Percentiles rank a stretch among this genome's conserved stretches.
These are phyloP conservation scores for Hyppa rectilinea DNA, from an alignment of 2,888 invertebrate species.

Conservation along the genomic window DNA sequence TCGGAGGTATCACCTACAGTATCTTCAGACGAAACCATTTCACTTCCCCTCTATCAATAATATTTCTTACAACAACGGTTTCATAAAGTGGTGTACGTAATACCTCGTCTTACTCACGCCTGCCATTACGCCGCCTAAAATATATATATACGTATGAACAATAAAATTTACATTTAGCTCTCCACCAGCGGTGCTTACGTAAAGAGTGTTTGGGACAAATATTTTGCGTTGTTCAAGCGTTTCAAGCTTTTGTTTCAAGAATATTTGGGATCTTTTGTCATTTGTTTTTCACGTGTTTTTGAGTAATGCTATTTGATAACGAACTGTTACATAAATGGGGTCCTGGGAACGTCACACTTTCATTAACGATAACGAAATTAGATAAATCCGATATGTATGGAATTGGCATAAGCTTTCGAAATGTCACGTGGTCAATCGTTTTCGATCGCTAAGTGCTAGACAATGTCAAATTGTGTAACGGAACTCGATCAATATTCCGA, in stretches of 20 bases:
- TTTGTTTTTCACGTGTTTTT: not conserved
- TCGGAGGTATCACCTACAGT: not conserved
- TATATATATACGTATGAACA: slow-evolving; percentile 47
- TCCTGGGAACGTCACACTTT: no score
- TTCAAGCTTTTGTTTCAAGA: slow-evolving; percentile 17
- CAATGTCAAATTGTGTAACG: no score
- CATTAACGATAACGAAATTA: no score
- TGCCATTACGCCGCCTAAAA: slow-evolving; percentile 26
- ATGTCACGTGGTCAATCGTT: no score
- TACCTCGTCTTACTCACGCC: slow-evolving; percentile 21
- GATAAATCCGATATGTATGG: no score
- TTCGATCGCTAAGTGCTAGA: no score
- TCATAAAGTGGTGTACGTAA: slow-evolving; percentile 38
- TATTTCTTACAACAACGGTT: slow-evolving; percentile 27
- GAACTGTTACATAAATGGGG: no score
- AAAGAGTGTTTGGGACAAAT: slow-evolving; percentile 42
- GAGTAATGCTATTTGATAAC: not conserved
- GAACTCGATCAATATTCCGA: no score
- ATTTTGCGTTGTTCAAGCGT: slow-evolving; percentile 18
- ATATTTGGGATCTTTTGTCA: not conserved
- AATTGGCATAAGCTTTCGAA: no score
- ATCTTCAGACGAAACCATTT: not conserved
- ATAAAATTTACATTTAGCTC: slow-evolving; percentile 42
- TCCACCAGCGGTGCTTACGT: slow-evolving; percentile 20
- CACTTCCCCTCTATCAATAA: not conserved